Conservation (phyloP, 2,797 vertebrate genomes). For the Cynodonichthys magdalenae region DNA sequence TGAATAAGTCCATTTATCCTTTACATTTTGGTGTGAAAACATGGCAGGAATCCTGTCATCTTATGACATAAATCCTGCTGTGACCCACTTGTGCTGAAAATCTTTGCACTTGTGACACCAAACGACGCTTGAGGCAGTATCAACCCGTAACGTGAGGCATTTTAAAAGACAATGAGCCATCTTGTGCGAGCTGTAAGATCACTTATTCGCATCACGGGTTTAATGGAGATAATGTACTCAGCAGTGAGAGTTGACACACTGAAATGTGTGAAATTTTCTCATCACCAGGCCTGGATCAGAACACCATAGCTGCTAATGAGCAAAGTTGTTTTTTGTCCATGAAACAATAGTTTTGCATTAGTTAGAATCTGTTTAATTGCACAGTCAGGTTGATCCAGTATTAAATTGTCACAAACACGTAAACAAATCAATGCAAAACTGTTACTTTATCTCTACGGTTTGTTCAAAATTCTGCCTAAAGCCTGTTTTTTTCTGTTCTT, state of each 20-base stretch:
- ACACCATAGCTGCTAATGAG: constrained; percentile 18
- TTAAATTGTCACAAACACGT: too few relatives aligned
- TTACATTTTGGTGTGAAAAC: constrained; percentile 12
- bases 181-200: constrained; percentile 2
- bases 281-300: constrained; percentile 3
- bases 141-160: constrained; percentile 5
- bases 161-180: constrained; percentile 17
- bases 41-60: background rate
- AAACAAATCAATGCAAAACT: too few relatives aligned
- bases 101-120: constrained; percentile 10
- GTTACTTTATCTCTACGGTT: background rate
- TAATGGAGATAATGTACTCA: constrained; percentile 13
- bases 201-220: constrained; percentile 20
- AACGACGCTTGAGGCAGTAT: background rate
- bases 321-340: too few relatives aligned
- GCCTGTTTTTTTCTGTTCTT: background rate
- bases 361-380: too few relatives aligned
- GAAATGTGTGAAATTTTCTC: constrained; percentile 6
- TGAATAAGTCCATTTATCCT: constrained; percentile 3
- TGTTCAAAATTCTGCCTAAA: background rate
- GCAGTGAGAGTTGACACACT: constrained; percentile 13
- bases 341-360: too few relatives aligned
- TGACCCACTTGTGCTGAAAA: constrained; percentile 24
- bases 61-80: constrained; percentile 3
- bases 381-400: too few relatives aligned